Base-by-base conservation (phyloP, 2,888 invertebrate genomes). In the Philereme vetulata region DNA sequence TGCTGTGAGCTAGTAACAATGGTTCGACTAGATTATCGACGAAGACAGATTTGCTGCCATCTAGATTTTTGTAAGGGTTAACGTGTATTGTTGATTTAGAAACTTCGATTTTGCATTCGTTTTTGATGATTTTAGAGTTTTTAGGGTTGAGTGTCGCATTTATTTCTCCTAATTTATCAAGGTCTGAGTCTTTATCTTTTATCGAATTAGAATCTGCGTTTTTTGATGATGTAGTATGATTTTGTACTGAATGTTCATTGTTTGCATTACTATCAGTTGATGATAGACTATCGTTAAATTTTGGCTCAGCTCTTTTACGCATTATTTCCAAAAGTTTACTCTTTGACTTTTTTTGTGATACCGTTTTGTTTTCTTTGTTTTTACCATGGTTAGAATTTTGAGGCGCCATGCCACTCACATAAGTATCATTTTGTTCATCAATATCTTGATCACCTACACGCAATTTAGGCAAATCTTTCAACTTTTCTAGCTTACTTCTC, bases 21-120 rank as follows among this genome's bases (percentile, higher is more conserved):
- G 92, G 90, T 8, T 76, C 80, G 0, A 88, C 76, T 5, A 92
- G 65, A 65, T 88, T 89, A 33, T 91, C 90, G n/a, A 90, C 86
- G 60, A 92, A 91, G 5, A 84, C 80, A 0, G 90, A 90, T 44
- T 84, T 75, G 11, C 72, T 80, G 1, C 80, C 72, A 36, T 88
- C 88, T 9, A 86, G 51, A 62, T 90, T 89, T 72, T 78, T 85
- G 58, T 85, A 90, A 0, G 89, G 89, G 66, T 92, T 90, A 0
- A 84, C 88, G 65, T 86, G 71, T 46, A 70, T 73, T 67, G 73
- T 72, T 3, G 50, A 49, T 34, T 62, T 49, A 45, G 55, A 55
- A 51, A 33, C 56, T 6, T 50, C 56, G 40, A 0, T 48, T 10
- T 32, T 0, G 21, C 11, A 35, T 42, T 58, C 3, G 10, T 46